These are phyloP conservation scores for Drosophila watanabei DNA, from an alignment of 1,140 invertebrate species.

Conservation along the genomic window DNA sequence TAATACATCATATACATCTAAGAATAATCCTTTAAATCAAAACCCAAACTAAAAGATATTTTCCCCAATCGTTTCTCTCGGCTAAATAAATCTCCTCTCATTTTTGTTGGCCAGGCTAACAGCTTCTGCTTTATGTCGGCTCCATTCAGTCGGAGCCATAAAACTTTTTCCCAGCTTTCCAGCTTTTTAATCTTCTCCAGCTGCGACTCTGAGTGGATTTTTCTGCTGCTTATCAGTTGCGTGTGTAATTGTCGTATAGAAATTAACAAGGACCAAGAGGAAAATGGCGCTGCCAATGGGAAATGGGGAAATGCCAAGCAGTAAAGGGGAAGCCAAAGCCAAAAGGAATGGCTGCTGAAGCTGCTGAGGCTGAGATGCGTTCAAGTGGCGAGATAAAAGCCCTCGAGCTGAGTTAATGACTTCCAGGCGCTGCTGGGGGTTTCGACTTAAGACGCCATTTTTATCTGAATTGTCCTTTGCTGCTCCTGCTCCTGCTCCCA, in stretches of 20 bases:
- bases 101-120: slow-evolving; percentile 17
- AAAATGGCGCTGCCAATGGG: slow-evolving; percentile 74
- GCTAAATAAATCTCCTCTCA: slow-evolving; percentile 16
- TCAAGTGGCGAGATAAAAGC: slow-evolving; percentile 82
- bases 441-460: slow-evolving; percentile 80
- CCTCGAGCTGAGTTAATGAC: slow-evolving; percentile 80
- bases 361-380: slow-evolving; percentile 55
- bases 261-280: slow-evolving; percentile 62
- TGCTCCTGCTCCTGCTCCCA: slow-evolving; percentile 22
- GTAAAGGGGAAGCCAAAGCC: not conserved
- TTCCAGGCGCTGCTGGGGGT: slow-evolving; percentile 64
- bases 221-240: slow-evolving; percentile 70
- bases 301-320: slow-evolving; percentile 14
- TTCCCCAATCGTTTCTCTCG: not conserved
- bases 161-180: slow-evolving; percentile 49
- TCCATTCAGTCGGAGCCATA: slow-evolving; percentile 65
- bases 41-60: not conserved
- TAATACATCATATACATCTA: no score
- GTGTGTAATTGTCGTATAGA: slow-evolving; percentile 79
- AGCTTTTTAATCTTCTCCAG: slow-evolving; percentile 70
- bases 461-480: slow-evolving; percentile 56
- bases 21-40: no score
- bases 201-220: slow-evolving; percentile 11
- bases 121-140: slow-evolving; percentile 68
- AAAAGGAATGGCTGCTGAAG: not conserved